Evolutionary conservation across 2,797 vertebrate genomes (phyloP).

Genomic region (Semaprochilodus insignis): DNA sequence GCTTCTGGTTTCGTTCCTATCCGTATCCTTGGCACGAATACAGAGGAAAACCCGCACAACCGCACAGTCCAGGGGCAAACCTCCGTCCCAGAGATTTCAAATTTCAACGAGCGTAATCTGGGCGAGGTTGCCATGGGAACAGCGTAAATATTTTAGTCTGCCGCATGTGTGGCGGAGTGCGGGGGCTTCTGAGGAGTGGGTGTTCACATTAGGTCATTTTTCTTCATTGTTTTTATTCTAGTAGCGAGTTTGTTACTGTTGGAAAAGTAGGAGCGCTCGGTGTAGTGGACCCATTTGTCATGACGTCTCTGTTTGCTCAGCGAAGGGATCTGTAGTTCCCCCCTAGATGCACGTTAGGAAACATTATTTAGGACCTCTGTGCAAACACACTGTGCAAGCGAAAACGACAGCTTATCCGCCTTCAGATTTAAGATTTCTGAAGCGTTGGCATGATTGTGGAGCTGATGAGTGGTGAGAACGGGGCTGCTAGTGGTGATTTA

Average conservation of each 20-base stretch:
- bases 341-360: not conserved
- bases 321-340: not conserved
- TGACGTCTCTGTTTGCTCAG: not conserved
- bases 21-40: conserved; percentile 15
- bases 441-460: not conserved
- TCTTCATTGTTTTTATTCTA: conserved; percentile 34
- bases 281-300: conserved; percentile 10
- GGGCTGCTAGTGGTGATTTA: not conserved
- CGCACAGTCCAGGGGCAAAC: conserved; percentile 49
- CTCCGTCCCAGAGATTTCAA: conserved; percentile 61
- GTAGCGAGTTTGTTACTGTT: conserved; percentile 33
- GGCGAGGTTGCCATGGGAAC: conserved; percentile 67
- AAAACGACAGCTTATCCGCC: not conserved
- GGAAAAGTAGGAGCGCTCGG: conserved; percentile 17
- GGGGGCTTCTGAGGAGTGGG: conserved; percentile 3
- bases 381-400: not conserved
- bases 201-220: conserved; percentile 37
- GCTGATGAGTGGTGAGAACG: not conserved
- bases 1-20: conserved; percentile 3
- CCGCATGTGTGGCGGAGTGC: conserved; percentile 40
- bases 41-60: not conserved
- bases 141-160: conserved; percentile 73
- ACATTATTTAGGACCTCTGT: conserved; percentile 19
- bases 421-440: conserved; percentile 1
- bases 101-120: conserved; percentile 63